Evolutionary conservation across 2,888 invertebrate genomes (phyloP).

Genomic region (Polylopha cassiicola): DNA sequence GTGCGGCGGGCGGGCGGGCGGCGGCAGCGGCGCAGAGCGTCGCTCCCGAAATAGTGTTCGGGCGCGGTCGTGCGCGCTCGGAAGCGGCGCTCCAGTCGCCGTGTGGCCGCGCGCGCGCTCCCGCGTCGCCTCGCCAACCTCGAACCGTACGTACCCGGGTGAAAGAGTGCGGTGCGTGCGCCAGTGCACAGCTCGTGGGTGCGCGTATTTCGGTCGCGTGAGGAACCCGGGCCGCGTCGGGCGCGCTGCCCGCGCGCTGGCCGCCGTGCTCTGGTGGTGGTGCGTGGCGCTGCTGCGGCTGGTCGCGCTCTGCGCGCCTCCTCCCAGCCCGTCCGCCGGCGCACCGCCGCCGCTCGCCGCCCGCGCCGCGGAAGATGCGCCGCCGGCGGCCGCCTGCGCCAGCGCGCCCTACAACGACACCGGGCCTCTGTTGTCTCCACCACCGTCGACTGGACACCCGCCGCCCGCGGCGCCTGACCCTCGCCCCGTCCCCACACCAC

Average conservation of each 20-base stretch:
- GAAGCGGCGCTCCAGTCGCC: conserved; percentile 72
- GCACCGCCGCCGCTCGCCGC: conserved; percentile 61
- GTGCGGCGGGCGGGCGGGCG: conserved; percentile 72
- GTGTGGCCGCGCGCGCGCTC: conserved; percentile 75
- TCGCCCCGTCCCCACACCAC: conserved; percentile 36
- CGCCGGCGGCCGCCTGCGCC: conserved; percentile 65
- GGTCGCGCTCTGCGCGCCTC: conserved; percentile 71
- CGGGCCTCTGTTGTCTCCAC: conserved; percentile 43
- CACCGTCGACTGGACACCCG: conserved; percentile 27
- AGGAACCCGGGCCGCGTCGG: conserved; percentile 70
- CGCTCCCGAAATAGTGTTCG: conserved; percentile 77
- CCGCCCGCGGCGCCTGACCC: conserved; percentile 47
- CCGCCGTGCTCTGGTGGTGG: conserved; percentile 76
- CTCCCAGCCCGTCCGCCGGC: conserved; percentile 63
- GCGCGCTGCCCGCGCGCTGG: conserved; percentile 74
- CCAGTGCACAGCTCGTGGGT: conserved; percentile 57
- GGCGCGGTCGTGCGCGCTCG: conserved; percentile 70
- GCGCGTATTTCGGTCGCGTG: conserved; percentile 72
- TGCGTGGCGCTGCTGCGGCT: conserved; percentile 76
- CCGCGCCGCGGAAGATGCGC: conserved; percentile 67
- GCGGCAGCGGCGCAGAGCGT: conserved; percentile 68
- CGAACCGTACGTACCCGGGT: conserved; percentile 57
- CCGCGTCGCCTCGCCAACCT: conserved; percentile 67
- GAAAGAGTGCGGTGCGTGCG: conserved; percentile 48
- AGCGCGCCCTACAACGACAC: conserved; percentile 63